Evolutionary conservation across 2,797 vertebrate genomes (phyloP).

Genomic region (Silurus lanzhouensis): DNA sequence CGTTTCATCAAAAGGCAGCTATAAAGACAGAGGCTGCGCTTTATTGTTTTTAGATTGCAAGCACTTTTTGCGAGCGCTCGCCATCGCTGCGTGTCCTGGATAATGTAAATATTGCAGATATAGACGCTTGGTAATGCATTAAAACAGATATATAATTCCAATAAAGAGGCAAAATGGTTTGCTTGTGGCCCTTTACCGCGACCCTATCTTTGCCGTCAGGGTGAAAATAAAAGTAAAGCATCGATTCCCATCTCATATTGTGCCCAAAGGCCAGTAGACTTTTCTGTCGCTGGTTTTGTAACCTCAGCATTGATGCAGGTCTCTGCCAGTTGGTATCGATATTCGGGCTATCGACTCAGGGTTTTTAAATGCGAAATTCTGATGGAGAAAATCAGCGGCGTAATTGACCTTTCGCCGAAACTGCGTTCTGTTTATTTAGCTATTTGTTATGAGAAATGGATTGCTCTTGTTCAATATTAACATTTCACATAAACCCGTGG

Average conservation of each 20-base stretch:
- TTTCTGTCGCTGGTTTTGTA: slow-evolving; percentile 47
- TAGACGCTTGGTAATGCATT: slow-evolving; percentile 75
- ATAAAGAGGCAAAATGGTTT: slow-evolving; percentile 77
- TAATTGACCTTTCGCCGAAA: slow-evolving; percentile 59
- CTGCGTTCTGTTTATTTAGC: slow-evolving; percentile 53
- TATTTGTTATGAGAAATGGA: slow-evolving; percentile 53
- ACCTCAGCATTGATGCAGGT: slow-evolving; percentile 22
- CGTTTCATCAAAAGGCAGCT: slow-evolving; percentile 80
- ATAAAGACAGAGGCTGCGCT: slow-evolving; percentile 79
- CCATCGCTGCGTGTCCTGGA: slow-evolving; percentile 71
- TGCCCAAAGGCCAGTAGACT: slow-evolving; percentile 23
- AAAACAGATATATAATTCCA: slow-evolving; percentile 82
- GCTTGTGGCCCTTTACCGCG: slow-evolving; percentile 67
- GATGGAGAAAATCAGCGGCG: slow-evolving; percentile 56
- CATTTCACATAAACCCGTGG: slow-evolving; percentile 53
- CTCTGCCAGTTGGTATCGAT: slow-evolving; percentile 49
- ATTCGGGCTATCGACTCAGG: slow-evolving; percentile 50
- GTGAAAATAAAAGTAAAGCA: slow-evolving; percentile 45
- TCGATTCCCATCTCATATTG: slow-evolving; percentile 46
- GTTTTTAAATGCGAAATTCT: slow-evolving; percentile 51
- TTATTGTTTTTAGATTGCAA: slow-evolving; percentile 83
- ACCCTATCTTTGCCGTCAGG: slow-evolving; percentile 68
- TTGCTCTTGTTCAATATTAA: slow-evolving; percentile 58
- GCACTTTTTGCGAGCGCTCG: slow-evolving; percentile 72
- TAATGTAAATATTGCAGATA: slow-evolving; percentile 82